phyloP scores from a whole-genome alignment of 37 sponge, comb jelly and placozoan genomes.

The Crambe crambe region DNA sequence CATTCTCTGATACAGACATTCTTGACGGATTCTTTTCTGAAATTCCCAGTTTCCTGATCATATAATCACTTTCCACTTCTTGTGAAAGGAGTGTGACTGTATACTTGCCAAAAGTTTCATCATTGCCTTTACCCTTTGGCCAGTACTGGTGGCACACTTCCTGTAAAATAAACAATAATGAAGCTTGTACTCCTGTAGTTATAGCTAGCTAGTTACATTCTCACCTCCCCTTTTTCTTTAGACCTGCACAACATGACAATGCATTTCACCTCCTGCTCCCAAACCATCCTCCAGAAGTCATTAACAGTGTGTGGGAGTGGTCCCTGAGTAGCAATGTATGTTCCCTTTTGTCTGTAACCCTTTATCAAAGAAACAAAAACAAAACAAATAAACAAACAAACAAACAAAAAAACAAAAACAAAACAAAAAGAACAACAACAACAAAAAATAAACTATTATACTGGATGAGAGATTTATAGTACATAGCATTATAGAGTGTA shows the following conservation, averaged over 20 bases:
- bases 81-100: slow-evolving; percentile 26
- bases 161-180: slow-evolving; percentile 1
- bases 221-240: slow-evolving; percentile 28
- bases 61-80: slow-evolving; percentile 11
- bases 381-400: too few species aligned
- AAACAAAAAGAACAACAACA: not conserved
- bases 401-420: too few species aligned
- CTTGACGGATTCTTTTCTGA: slow-evolving; percentile 4
- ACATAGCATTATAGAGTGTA: not conserved
- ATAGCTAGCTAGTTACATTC: too few species aligned
- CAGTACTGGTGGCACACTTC: slow-evolving; percentile 53
- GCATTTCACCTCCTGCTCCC: slow-evolving; percentile 34
- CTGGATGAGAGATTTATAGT: not conserved
- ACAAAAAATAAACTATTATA: not conserved
- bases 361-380: not conserved
- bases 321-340: slow-evolving; percentile 77
- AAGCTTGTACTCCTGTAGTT: not conserved
- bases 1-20: too few species aligned
- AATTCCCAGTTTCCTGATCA: slow-evolving; percentile 47
- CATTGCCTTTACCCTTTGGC: slow-evolving; percentile 37
- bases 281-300: slow-evolving; percentile 81
- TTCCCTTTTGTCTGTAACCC: slow-evolving; percentile 35
- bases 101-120: slow-evolving; percentile 29
- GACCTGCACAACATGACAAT: slow-evolving; percentile 44
- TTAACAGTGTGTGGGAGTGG: slow-evolving; percentile 56